These are phyloP conservation scores for Phaethornis superciliosus DNA, from an alignment of 2,113 vertebrate genomes.

Conservation along the genomic window DNA sequence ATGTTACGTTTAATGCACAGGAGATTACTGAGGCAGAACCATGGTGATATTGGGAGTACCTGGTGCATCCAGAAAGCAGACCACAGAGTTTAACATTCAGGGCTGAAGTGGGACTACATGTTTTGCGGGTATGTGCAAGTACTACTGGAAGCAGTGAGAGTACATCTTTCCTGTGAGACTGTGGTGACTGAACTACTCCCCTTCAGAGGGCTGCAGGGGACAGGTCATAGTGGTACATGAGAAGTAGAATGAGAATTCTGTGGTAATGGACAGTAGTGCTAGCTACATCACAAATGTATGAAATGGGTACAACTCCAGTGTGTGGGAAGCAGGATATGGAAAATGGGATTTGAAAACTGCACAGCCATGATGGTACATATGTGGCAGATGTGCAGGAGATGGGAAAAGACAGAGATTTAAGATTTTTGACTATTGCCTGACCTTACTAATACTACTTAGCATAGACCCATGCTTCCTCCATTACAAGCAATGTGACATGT, in stretches of 20 bases:
- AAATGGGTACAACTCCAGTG: not conserved
- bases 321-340: fast-evolving
- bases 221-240: fast-evolving
- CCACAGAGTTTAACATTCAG: not conserved
- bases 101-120: not conserved
- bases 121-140: not conserved
- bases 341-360: not conserved
- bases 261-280: not conserved
- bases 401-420: not conserved
- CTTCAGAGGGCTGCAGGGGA: not conserved
- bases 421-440: not conserved
- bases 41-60: not conserved
- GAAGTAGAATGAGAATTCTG: not conserved
- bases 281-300: fast-evolving
- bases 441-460: not conserved
- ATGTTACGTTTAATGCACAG: not conserved
- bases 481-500: fast-evolving
- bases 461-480: not conserved
- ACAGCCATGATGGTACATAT: not conserved
- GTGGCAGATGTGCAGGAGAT: fast-evolving
- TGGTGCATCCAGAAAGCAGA: not conserved
- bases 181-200: fast-evolving
- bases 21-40: not conserved
- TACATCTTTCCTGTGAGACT: not conserved
- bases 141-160: not conserved